phyloP scores from a whole-genome alignment of 2,888 invertebrate species.

The Catocala nupta region DNA sequence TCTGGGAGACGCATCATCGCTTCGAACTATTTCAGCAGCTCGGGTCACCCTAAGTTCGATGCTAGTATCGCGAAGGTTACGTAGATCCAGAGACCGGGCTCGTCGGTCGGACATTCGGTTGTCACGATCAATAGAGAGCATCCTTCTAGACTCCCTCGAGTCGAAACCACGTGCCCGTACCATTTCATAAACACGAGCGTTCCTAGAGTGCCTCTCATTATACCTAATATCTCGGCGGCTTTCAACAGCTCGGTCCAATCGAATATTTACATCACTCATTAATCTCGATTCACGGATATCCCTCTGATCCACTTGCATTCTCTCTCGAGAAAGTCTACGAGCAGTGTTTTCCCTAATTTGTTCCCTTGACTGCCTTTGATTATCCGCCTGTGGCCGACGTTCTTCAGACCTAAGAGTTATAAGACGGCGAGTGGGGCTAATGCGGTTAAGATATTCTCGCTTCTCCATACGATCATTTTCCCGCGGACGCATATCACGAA shows the following conservation, averaged over 20 bases:
- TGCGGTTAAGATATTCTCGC: no score
- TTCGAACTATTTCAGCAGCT: slow-evolving; percentile 19
- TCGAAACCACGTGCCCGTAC: slow-evolving; percentile 16
- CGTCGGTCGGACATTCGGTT: slow-evolving; percentile 1
- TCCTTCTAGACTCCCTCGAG: slow-evolving; percentile 13
- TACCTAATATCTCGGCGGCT: slow-evolving; percentile 12
- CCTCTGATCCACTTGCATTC: slow-evolving; percentile 14
- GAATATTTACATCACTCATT: slow-evolving; percentile 11
- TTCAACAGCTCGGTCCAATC: slow-evolving; percentile 5
- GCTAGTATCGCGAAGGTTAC: slow-evolving; percentile 19
- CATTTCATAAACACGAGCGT: slow-evolving; percentile 15
- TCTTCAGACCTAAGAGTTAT: no score
- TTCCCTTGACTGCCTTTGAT: slow-evolving; percentile 10
- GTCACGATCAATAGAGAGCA: slow-evolving; percentile 4
- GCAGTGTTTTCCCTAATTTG: slow-evolving; percentile 17
- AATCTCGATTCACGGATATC: slow-evolving; percentile 22
- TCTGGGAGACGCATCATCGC: slow-evolving; percentile 13
- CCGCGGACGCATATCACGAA: no score
- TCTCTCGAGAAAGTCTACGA: slow-evolving; percentile 14
- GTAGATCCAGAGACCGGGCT: slow-evolving; percentile 17
- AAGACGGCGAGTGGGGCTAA: no score
- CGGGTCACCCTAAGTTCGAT: slow-evolving; percentile 14
- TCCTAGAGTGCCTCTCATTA: slow-evolving; percentile 22
- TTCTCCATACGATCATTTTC: no score
- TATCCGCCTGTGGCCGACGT: slow-evolving; percentile 6